A percentile compares a stretch with the other conserved stretches of the same genome.
Conservation (phyloP, 2,888 invertebrate genomes). For the Balanococcus diminutus region DNA sequence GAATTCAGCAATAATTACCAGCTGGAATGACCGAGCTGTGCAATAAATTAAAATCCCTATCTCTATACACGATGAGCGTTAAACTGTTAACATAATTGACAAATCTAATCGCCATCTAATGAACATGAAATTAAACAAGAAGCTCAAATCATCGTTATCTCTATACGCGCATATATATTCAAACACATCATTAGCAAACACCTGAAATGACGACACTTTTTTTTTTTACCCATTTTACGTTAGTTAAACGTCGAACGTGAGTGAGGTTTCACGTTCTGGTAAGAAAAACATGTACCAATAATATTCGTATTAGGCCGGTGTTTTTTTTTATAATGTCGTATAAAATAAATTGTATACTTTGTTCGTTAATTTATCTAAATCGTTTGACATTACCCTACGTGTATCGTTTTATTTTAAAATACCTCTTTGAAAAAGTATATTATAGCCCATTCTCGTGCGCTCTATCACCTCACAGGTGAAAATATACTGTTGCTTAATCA, state of each 20-base stretch:
- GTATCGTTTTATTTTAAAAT: background rate
- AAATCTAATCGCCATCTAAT: slow-evolving; percentile 5
- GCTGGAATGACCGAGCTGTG: background rate
- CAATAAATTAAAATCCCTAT: background rate
- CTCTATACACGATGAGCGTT: too few species aligned
- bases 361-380: background rate
- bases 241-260: background rate
- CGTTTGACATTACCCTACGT: background rate
- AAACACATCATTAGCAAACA: slow-evolving; percentile 5
- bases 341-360: background rate
- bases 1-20: background rate
- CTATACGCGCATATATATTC: background rate
- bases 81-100: slow-evolving; percentile 11
- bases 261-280: background rate
- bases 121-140: background rate
- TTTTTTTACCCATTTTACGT: background rate
- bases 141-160: background rate
- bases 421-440: background rate
- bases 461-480: too few species aligned
- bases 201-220: slow-evolving; percentile 5
- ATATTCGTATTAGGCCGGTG: slow-evolving; percentile 5
- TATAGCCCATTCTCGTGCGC: background rate
- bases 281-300: background rate
- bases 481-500: too few species aligned
- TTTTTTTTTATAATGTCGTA: background rate